Base-by-base conservation (phyloP, 2,797 vertebrate genomes). In the Acomys russatus region DNA sequence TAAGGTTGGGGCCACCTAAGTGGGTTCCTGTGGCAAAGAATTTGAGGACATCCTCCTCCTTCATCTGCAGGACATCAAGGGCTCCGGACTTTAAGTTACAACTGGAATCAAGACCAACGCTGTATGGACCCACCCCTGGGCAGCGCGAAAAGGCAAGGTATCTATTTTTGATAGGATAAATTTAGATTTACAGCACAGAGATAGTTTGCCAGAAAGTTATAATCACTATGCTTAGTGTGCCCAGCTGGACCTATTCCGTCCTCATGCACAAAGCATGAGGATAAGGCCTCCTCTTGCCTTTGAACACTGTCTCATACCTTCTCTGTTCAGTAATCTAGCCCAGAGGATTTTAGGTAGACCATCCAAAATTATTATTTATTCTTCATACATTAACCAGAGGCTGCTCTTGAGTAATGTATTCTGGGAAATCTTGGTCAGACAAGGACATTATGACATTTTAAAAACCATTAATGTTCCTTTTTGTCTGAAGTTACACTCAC, bases 361-460 rank as follows among this genome's bases (percentile, higher is more conserved):
- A 77, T 71, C 87, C 73, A 17, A 88, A 90, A 68, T 44, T 77
- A 77, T n/a, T 77, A 83, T 94, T 38, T 38, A 82, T 54, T 74
- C 66, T 90, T 86, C 44, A 87, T 84, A 70, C 78, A 73, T 93
- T 56, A 85, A 23, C 76, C 22, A 84, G 20, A 93, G 25, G 3
- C 49, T 85, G 61, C 73, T 87, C 3, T 71, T 95, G 49, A 30
- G 17, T 91, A 79, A 90, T 38, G 1, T 87, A 49, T 44, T 80
- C 66, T 66, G 84, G 92, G 35, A 87, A 82, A 86, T 68, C 63
- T 77, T 96, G 61, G 78, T n/a, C 30, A 92, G 28, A 78, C 38
- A 90, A 90, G 25, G 18, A 44, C 56, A 56, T 38, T 54, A 61
- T 49, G 82, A 76, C 38, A 85, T 84, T 90, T 97, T 73, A 25